Evolutionary conservation across 2,797 vertebrate species (phyloP), one percentile per base, ranked within the genome.

Genomic region (Mico argentatus): DNA sequence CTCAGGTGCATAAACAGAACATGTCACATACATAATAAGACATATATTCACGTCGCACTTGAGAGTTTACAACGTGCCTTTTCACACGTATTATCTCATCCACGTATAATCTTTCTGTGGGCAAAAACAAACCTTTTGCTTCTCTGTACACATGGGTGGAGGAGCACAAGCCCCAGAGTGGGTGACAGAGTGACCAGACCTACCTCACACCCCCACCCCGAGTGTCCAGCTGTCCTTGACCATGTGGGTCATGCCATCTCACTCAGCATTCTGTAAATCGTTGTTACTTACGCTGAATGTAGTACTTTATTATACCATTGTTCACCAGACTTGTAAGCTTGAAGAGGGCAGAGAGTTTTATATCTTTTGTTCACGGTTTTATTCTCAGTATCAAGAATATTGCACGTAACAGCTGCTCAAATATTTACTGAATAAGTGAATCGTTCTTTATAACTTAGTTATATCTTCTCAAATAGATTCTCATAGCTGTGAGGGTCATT

Each of bases 21-120:
- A 84, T 97, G 95, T 97, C 95, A 61, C 22, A 61, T 87, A 80
- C 27, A 80, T 95, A 97, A 92, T 95, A 95, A 94, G 94, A 95
- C 39, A 30, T 50, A 94, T 90, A 97, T 88, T 97, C 96, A 97
- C 87, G 88, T 59, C 61, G 80, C 90, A 91, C 57, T 96, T 95
- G 83, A 91, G 84, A 91, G 81, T 94, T 96, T 96, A 61, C 85
- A 94, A 59, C 8, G n/a, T 92, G 90, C 79, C 92, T 97, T 97
- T 95, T 96, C 36, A 80, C 44, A 95, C 85, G 61, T 39, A 85
- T 91, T 81, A 73, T 95, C 89, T 97, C 90, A 94, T 94, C 77
- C 88, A n/a, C 64, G 41, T 89, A 48, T 83, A 85, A 95, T 96
- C 55, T 97, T 79, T 41, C 77, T 48, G 67, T 82, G 92, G 93